Percentiles rank a stretch among this genome's conserved stretches.
Conservation (phyloP, 1,140 invertebrate genomes). For the Palaemon carinicauda region DNA sequence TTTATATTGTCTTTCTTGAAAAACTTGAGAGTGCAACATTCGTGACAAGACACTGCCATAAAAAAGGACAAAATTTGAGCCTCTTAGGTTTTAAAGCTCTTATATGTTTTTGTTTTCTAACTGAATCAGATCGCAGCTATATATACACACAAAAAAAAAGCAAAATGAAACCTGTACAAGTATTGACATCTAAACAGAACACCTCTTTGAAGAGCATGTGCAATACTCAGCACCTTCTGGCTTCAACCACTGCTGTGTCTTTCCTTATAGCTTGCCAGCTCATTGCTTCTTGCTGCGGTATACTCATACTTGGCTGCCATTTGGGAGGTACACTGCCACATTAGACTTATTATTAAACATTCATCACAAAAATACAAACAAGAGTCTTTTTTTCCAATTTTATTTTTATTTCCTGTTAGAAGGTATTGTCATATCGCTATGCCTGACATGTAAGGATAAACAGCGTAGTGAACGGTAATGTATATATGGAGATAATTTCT, state of each 20-base stretch:
- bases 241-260: constrained; percentile 46
- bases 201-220: constrained; percentile 29
- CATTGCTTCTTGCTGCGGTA: background rate
- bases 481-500: too few relatives aligned
- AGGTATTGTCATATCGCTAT: too few relatives aligned
- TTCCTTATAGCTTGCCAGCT: constrained; percentile 20
- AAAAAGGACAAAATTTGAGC: too few relatives aligned
- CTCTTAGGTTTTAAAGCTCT: too few relatives aligned
- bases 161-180: background rate
- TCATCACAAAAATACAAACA: too few relatives aligned
- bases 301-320: background rate
- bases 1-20: background rate
- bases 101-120: background rate
- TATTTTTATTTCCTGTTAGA: too few relatives aligned
- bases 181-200: background rate
- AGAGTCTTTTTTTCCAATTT: too few relatives aligned
- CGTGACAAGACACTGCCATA: background rate
- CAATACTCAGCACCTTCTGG: constrained; percentile 30
- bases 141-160: too few relatives aligned
- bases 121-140: too few relatives aligned
- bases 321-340: background rate
- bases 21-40: background rate
- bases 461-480: too few relatives aligned
- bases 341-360: too few relatives aligned
- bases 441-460: too few relatives aligned